phyloP scores from a whole-genome alignment of 2,113 vertebrate species.

The Pseudorasbora parva region DNA sequence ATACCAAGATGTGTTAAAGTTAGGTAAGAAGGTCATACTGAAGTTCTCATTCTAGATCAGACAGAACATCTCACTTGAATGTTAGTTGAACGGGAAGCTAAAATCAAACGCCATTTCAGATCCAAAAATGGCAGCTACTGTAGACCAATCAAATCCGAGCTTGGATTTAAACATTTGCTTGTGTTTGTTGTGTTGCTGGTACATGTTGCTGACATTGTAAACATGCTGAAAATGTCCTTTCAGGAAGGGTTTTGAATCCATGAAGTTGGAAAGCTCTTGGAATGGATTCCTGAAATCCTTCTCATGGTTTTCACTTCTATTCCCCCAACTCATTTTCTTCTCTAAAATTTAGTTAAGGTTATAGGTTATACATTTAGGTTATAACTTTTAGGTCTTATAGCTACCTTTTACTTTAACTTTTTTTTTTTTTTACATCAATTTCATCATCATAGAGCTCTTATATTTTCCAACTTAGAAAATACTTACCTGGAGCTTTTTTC shows the following conservation, averaged over 20 bases:
- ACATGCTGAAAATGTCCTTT: not conserved
- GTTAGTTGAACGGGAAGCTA: not conserved
- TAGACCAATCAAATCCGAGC: not conserved
- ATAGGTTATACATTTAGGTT: not conserved
- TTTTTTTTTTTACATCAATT: too few relatives aligned
- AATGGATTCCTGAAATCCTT: not conserved
- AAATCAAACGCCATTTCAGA: slow-evolving; percentile 15
- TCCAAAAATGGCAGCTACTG: slow-evolving; percentile 13
- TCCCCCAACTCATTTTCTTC: not conserved
- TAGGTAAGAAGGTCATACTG: not conserved
- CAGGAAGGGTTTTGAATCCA: not conserved
- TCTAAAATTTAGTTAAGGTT: not conserved
- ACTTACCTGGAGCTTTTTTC: not conserved
- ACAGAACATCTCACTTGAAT: not conserved
- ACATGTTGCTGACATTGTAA: not conserved
- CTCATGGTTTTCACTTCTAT: not conserved
- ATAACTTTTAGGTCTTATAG: not conserved
- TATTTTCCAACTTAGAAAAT: not conserved
- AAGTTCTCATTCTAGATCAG: slow-evolving; percentile 7
- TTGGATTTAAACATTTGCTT: not conserved
- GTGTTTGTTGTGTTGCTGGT: slow-evolving; percentile 11
- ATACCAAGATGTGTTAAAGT: not conserved
- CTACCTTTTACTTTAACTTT: not conserved
- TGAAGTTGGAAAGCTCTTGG: not conserved
- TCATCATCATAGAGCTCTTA: not conserved